Conservation (phyloP, 2,113 vertebrate species). For the Hepsetus odoe region DNA sequence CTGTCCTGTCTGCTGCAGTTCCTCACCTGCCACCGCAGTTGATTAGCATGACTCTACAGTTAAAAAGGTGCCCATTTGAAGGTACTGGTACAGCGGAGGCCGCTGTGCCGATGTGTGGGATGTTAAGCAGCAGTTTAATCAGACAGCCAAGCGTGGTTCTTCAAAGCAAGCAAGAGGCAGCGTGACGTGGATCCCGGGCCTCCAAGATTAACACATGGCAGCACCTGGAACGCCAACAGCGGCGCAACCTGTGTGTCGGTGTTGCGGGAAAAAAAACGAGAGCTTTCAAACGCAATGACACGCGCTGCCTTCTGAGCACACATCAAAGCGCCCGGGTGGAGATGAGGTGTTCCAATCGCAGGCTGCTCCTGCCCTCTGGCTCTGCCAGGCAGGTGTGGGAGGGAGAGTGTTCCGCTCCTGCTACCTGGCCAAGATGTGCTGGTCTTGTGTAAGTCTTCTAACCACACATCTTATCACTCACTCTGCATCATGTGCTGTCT, state of each 20-base stretch:
- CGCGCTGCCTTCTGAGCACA: constrained; percentile 33
- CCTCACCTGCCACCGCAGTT: constrained; percentile 23
- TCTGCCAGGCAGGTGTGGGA: constrained; percentile 19
- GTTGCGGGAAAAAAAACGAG: constrained; percentile 41
- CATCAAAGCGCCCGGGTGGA: constrained; percentile 49
- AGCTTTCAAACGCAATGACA: constrained; percentile 45
- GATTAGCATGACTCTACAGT: constrained; percentile 26
- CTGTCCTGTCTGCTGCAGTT: constrained; percentile 28
- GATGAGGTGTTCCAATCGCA: constrained; percentile 44
- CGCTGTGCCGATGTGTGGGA: constrained; percentile 28
- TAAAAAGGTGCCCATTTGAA: constrained; percentile 35
- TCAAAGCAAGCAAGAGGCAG: constrained; percentile 32
- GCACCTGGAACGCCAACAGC: constrained; percentile 45
- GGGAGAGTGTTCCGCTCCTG: constrained; percentile 27
- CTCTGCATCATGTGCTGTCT: constrained; percentile 14
- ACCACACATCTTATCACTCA: constrained; percentile 1
- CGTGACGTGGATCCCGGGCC: constrained; percentile 38
- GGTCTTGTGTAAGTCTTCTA: constrained; percentile 17
- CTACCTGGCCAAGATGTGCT: constrained; percentile 30
- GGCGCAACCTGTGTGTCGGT: constrained; percentile 17
- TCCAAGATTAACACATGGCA: constrained; percentile 45
- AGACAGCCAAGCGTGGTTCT: constrained; percentile 20
- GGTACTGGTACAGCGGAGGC: not conserved
- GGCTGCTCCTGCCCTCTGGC: constrained; percentile 22
- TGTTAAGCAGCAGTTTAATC: constrained; percentile 42